phyloP scores from a whole-genome alignment of 2,113 vertebrate genomes.

The Cryptotis parvus region DNA sequence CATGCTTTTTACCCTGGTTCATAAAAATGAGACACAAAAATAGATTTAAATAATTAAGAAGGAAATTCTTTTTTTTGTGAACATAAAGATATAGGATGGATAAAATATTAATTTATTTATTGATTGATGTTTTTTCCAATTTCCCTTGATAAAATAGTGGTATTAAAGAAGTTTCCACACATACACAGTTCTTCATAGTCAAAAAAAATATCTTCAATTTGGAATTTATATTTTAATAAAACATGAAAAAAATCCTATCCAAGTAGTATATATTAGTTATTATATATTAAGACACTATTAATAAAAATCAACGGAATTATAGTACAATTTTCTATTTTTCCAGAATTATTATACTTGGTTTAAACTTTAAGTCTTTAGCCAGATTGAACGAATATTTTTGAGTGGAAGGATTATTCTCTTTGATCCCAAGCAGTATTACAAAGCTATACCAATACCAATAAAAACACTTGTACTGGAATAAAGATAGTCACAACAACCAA shows the following conservation, averaged over 20 bases:
- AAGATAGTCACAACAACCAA: too few species aligned
- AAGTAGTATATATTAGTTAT: constrained; percentile 1
- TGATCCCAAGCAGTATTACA: too few species aligned
- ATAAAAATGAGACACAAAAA: not conserved
- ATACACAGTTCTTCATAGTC: not conserved
- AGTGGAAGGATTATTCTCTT: too few species aligned
- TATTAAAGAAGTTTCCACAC: not conserved
- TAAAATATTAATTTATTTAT: not conserved
- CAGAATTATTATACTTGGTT: not conserved
- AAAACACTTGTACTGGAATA: too few species aligned
- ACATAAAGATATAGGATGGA: too few species aligned
- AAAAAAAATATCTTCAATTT: constrained; percentile 12
- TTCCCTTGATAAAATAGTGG: not conserved
- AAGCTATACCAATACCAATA: too few species aligned
- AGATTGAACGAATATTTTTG: not conserved
- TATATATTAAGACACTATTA: not conserved
- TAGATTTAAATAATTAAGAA: not conserved
- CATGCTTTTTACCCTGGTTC: not conserved
- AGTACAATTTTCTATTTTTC: not conserved
- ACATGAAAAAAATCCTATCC: not conserved
- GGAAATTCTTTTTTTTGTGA: too few species aligned
- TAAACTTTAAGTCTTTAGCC: not conserved
- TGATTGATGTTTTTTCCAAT: not conserved
- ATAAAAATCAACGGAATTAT: not conserved
- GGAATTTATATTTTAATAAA: not conserved